Conservation (phyloP, 2,797 vertebrate species). For the Anguilla obscura region DNA sequence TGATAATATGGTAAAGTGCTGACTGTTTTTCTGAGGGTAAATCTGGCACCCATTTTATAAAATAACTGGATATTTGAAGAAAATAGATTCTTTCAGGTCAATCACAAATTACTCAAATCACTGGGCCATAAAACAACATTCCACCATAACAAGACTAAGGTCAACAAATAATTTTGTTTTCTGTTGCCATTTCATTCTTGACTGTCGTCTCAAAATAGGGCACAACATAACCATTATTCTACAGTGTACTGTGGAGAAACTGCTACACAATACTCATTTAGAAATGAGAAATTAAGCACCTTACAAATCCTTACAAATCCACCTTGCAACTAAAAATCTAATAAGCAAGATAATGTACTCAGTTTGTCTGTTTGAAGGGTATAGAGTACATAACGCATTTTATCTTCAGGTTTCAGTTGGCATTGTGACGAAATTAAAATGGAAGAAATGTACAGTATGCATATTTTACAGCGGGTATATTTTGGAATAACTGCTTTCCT, state of each 20-base stretch:
- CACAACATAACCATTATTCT: neutral
- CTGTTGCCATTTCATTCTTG: neutral
- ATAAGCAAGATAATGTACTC: neutral
- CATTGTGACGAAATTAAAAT: neutral
- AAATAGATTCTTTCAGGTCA: neutral
- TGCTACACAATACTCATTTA: neutral
- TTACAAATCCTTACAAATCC: neutral
- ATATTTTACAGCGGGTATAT: neutral
- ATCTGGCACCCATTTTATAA: neutral
- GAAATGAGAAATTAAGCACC: neutral
- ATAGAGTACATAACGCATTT: neutral
- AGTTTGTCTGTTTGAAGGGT: neutral
- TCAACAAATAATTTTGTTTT: too few species aligned
- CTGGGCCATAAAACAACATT: neutral
- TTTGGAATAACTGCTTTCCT: neutral
- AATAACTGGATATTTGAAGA: too few species aligned
- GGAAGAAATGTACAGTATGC: neutral
- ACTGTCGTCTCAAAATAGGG: neutral
- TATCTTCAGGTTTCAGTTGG: neutral
- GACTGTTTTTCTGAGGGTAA: neutral
- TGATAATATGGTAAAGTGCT: neutral
- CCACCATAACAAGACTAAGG: too few species aligned
- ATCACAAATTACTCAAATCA: neutral
- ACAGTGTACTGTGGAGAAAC: neutral
- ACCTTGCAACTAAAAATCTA: neutral